Evolutionary conservation across 2,797 vertebrate genomes (phyloP), one percentile per base, ranked within the genome.

Genomic region (Pseudotriccus pelzelni): DNA sequence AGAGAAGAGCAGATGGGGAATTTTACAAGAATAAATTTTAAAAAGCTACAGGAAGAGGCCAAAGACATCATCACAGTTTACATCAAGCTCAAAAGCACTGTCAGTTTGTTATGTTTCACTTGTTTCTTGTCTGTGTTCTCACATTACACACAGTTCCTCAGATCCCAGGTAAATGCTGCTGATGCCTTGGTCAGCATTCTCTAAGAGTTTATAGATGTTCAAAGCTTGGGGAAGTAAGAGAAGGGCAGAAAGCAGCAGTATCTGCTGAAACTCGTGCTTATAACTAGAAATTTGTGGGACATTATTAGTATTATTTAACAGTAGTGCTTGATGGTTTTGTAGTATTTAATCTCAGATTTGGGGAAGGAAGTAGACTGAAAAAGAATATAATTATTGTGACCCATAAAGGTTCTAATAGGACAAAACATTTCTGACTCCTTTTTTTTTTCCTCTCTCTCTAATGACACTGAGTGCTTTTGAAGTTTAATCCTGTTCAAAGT

Each of bases 401-500:
- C 55, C 30, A 66, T 32, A 50, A 66, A 62, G 22, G 25, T 68
- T 58, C 37, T 73, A 93, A 88, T 14, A 84, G 17, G 20, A 67
- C 27, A 43, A 36, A 47, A 63, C 37, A 78, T 44, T 89, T 79
- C 47, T 82, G 67, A 14, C 18, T 67, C 7, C 37, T 3, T 28
- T 56, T 32, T 56, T 36, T n/a, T 4, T 5, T 1, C 0, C 20
- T 2, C 18, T 13, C 39, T 46, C 47, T 64, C 32, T 41, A 59
- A 63, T 30, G 17, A 87, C 55, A 62, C 3, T 20, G 24, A 76
- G 6, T 32, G 9, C n/a, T 70, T 84, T 59, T 55, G 22, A 88
- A 69, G 23, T 56, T 67, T 44, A 82, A 87, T 93, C 16, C 28
- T 91, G 53, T 77, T 78, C 83, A 53, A 66, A 76, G n/a, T 64